phyloP scores from a whole-genome alignment of 2,797 vertebrate species.

The Heliangelus exortis region DNA sequence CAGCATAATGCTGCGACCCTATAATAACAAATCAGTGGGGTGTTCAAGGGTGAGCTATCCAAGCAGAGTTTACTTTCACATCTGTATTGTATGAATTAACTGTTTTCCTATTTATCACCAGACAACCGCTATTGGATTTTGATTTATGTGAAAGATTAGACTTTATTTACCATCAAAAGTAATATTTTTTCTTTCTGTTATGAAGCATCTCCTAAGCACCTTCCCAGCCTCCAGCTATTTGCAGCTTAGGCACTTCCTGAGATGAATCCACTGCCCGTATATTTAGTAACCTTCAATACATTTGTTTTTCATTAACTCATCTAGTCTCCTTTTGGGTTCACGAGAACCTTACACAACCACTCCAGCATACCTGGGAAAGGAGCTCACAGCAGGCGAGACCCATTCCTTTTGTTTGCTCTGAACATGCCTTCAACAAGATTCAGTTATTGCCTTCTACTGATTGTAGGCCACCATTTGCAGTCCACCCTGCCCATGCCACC shows the following conservation, averaged over 20 bases:
- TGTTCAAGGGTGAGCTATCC: not conserved
- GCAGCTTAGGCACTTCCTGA: not conserved
- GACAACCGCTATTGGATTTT: not conserved
- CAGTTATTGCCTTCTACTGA: not conserved
- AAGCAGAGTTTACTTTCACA: not conserved
- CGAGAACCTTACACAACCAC: not conserved
- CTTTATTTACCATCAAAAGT: not conserved
- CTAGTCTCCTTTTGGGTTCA: not conserved
- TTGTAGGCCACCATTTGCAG: not conserved
- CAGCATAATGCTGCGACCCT: not conserved
- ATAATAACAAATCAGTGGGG: not conserved
- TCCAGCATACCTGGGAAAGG: not conserved
- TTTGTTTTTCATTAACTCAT: not conserved
- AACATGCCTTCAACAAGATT: not conserved
- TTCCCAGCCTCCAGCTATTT: not conserved
- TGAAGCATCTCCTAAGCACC: not conserved
- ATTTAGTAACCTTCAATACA: not conserved
- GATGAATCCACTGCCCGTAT: not conserved
- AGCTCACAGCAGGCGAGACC: not conserved
- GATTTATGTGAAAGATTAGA: not conserved
- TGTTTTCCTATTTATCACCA: not conserved
- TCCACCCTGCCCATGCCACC: not conserved
- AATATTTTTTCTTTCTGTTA: not conserved
- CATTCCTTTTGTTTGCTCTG: not conserved
- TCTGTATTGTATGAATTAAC: not conserved